A percentile compares a stretch with the other conserved stretches of the same genome.
Conservation (phyloP, 2,113 vertebrate species). For the Holacanthus passer region DNA sequence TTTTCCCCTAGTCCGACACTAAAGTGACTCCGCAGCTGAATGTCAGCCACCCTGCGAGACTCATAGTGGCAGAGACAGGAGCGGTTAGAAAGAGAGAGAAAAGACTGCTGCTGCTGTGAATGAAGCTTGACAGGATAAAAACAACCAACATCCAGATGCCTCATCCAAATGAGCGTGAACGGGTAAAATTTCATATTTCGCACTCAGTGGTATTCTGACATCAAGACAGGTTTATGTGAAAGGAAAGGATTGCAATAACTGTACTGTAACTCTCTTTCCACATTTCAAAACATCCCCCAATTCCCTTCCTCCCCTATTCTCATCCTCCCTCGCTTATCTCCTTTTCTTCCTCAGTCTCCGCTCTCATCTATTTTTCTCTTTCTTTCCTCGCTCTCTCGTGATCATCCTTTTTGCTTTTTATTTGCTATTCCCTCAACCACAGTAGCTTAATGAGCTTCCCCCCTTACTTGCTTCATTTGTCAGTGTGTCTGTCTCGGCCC, state of each 20-base stretch:
- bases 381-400: constrained; percentile 47
- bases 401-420: constrained; percentile 68
- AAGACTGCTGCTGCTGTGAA: constrained; percentile 14
- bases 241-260: constrained; percentile 39
- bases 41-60: constrained; percentile 43
- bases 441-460: constrained; percentile 75
- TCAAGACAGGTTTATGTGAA: constrained; percentile 60
- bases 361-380: constrained; percentile 68
- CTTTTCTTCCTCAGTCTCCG: constrained; percentile 38
- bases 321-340: constrained; percentile 43
- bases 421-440: constrained; percentile 66
- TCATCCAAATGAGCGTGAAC: constrained; percentile 49
- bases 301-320: constrained; percentile 56
- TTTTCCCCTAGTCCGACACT: constrained; percentile 35
- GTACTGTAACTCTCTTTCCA: constrained; percentile 46
- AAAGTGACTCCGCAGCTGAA: constrained; percentile 48
- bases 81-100: constrained; percentile 4
- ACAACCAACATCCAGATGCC: constrained; percentile 27
- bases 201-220: constrained; percentile 53
- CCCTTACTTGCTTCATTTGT: constrained; percentile 62
- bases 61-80: constrained; percentile 21
- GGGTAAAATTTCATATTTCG: constrained; percentile 39
- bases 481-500: constrained; percentile 31
- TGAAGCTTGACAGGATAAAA: constrained; percentile 54
- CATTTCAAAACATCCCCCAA: constrained; percentile 47